Base-by-base conservation (phyloP, 64 coral and sea anemone genomes). In the Anthopleura sola region DNA sequence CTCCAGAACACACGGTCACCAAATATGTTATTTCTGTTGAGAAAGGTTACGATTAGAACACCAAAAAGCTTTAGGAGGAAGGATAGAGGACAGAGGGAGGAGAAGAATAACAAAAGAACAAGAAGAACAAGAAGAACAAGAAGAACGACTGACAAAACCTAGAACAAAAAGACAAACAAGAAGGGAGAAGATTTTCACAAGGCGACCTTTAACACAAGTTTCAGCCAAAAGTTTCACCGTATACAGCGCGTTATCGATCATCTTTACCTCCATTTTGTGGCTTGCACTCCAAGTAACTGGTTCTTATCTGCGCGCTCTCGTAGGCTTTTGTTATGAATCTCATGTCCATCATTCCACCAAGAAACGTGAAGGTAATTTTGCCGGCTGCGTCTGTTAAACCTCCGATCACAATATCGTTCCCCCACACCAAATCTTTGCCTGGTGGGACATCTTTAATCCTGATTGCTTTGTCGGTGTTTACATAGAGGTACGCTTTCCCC, bases 21-120 rank as follows among this genome's bases (percentile, higher is more conserved):
- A 88, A 91, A 82, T 95, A 95, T 20, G 90, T 82, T 2, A 60
- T 91, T 23, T 50, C 93, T 95, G 47, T 23, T 38, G 13, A 23
- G 20, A 58, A 58, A 62, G 16, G 18, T 9, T 0, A 62, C 50
- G 13, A 53, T 53, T 53, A 26, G n/a, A 5, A 26, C 24, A 7
- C 23, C 58, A n/a, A n/a, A 1, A 62, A 24, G 58, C 7, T 62
- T 23, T n/a, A n/a, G n/a, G n/a, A n/a, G n/a, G n/a, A n/a, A n/a
- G n/a, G n/a, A n/a, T n/a, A n/a, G 9, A 44, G 40, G 40, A 44
- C 4, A 44, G 4, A 44, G 40, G 9, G 40, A 44, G 9, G 40
- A 44, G 40, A 44, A 44, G 40, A 6, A 44, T n/a, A n/a, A n/a
- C n/a, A n/a, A n/a, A n/a, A n/a, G n/a, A n/a, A n/a, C n/a, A n/a